These are phyloP conservation scores for Pocillopora damicornis DNA, from an alignment of 64 coral and sea anemone genomes.

Conservation along the genomic window DNA sequence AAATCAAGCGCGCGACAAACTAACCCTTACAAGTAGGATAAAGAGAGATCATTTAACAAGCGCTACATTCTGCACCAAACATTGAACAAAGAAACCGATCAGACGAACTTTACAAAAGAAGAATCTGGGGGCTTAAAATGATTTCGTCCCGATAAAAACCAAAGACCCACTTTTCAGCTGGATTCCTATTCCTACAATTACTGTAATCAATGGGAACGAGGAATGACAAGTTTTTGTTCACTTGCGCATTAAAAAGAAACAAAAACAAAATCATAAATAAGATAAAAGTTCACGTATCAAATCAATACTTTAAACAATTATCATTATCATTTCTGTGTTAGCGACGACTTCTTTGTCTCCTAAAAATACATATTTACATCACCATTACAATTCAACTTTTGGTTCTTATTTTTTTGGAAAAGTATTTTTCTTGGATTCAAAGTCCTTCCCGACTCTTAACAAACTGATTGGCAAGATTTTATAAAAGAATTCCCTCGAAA, in stretches of 20 bases:
- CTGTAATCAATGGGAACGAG: not conserved
- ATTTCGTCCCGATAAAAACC: too few relatives aligned
- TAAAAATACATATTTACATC: slow-evolving; percentile 23
- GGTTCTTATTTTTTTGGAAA: not conserved
- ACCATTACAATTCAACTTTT: not conserved
- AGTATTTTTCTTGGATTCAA: not conserved
- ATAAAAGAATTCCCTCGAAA: not conserved
- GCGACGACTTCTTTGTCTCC: not conserved
- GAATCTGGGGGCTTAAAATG: too few relatives aligned
- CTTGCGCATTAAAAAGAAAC: not conserved
- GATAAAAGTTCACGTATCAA: not conserved
- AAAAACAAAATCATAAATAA: slow-evolving; percentile 29
- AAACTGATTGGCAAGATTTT: not conserved
- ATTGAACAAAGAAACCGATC: too few relatives aligned
- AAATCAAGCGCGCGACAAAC: too few relatives aligned
- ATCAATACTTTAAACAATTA: not conserved
- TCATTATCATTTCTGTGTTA: not conserved
- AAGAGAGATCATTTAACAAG: too few relatives aligned
- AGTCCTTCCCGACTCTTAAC: not conserved
- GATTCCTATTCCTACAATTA: not conserved
- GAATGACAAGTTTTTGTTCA: not conserved
- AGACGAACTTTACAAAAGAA: too few relatives aligned
- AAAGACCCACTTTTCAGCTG: too few relatives aligned
- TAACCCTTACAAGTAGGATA: too few relatives aligned
- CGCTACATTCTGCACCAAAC: too few relatives aligned